Evolutionary conservation across 2,797 vertebrate species (phyloP).

Genomic region (Anabacerthia variegaticeps): DNA sequence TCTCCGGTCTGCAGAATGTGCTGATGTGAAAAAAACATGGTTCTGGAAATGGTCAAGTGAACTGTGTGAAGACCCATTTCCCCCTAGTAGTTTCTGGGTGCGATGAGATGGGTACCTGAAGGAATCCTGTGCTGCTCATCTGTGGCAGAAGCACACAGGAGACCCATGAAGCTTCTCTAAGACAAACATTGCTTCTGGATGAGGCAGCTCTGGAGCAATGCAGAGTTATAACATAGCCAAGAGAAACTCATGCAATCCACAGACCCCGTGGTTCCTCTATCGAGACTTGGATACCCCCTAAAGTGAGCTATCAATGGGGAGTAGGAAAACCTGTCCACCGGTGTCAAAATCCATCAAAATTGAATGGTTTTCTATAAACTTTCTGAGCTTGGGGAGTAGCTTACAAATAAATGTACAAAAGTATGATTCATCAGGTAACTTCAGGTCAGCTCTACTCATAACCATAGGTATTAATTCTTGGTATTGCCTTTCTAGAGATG

Average conservation of each 20-base stretch:
- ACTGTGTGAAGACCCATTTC: not conserved
- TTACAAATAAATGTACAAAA: not conserved
- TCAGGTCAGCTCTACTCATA: not conserved
- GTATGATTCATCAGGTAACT: not conserved
- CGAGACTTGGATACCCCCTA: not conserved
- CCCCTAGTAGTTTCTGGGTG: not conserved
- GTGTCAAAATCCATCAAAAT: not conserved
- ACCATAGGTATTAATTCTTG: not conserved
- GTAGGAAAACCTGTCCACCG: not conserved
- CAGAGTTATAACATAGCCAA: not conserved
- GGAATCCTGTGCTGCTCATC: not conserved
- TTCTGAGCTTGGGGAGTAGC: not conserved
- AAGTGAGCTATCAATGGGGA: not conserved
- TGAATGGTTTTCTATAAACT: not conserved
- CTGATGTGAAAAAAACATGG: not conserved
- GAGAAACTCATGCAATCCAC: not conserved
- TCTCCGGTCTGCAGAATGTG: not conserved
- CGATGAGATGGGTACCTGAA: not conserved
- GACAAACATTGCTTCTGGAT: not conserved
- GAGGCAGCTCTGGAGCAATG: not conserved
- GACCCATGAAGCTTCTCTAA: not conserved
- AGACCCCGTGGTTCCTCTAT: accelerated
- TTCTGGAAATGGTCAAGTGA: not conserved
- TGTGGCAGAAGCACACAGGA: not conserved
- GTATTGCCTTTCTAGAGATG: not conserved